A percentile compares a stretch with the other conserved stretches of the same genome.
Conservation (phyloP, 2,797 vertebrate genomes). For the Poeciliopsis paucimaculata region DNA sequence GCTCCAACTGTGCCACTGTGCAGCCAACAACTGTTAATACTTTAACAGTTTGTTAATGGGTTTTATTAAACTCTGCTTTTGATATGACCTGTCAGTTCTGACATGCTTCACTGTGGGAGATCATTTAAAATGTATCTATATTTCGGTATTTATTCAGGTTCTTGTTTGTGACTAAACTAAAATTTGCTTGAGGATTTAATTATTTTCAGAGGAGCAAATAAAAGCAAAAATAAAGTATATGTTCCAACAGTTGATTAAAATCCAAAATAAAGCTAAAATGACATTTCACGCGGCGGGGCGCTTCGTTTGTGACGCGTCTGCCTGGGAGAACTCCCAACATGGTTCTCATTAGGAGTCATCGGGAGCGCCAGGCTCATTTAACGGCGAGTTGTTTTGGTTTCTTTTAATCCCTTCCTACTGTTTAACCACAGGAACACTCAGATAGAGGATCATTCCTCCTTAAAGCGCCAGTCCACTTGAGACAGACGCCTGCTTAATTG, state of each 20-base stretch:
- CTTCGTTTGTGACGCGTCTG: constrained; percentile 32
- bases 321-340: constrained; percentile 40
- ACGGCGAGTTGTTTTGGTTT: constrained; percentile 61
- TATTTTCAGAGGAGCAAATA: background rate
- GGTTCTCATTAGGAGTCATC: constrained; percentile 63
- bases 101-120: background rate
- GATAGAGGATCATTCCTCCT: constrained; percentile 66
- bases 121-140: background rate
- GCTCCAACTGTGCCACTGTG: no score
- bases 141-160: background rate
- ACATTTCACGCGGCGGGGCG: constrained; percentile 28
- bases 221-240: background rate
- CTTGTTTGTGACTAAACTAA: background rate
- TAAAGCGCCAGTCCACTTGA: constrained; percentile 60
- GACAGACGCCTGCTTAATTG: constrained; percentile 70
- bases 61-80: no score
- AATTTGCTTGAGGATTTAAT: background rate
- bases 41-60: background rate
- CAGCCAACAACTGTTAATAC: background rate
- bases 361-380: constrained; percentile 61
- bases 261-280: constrained; percentile 13
- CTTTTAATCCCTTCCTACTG: constrained; percentile 72
- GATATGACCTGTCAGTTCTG: background rate
- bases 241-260: background rate
- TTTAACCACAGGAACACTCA: constrained; percentile 69